Base-by-base conservation (phyloP, 2,888 invertebrate species). In the Cerceris rybyensis region DNA sequence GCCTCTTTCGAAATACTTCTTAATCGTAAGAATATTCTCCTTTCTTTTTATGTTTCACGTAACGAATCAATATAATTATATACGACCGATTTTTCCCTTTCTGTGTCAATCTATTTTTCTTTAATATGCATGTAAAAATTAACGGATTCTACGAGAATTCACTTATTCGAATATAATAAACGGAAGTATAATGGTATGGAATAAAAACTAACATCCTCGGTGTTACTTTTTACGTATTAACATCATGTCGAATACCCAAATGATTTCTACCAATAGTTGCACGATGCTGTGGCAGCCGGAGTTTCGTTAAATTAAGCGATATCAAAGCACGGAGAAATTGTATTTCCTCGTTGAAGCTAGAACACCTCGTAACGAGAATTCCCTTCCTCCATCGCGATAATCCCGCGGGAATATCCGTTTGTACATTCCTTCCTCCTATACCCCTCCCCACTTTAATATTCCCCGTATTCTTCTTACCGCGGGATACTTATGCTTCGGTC, bases 331-430 rank as follows among this genome's bases (percentile, higher is more conserved):
- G 41, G 58, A 8, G 58, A 39, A 42, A 42, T 41, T 6, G n/a
- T 41, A n/a, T 16, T 59, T 42, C 39, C 13, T 41, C 58, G 42
- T n/a, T 11, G 41, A 50, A 50, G 50, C 13, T 7, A 50, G 13
- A 50, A 11, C 13, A 11, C 11, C n/a, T n/a, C 6, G n/a, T 50
- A 50, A 50, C 6, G 11, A 50, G 50, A 50, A 50, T 50, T 50
- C 50, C n/a, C 69, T 68, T 72, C 63, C 72, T 72, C 50, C 50
- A 7, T 39, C 41, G 58, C 17, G 49, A 67, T 41, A 52, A 60
- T 50, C 50, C 46, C 50, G n/a, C 50, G 50, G 46, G 46, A 46
- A n/a, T 50, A n/a, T 11, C 9, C n/a, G n/a, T 50, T 13, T 50
- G n/a, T 50, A n/a, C 50, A n/a, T 50, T n/a, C 9, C 46, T 8